Base-by-base conservation (phyloP, 35 echinoderm and acorn worm genomes). In the Hemicentrotus pulcherrimus region DNA sequence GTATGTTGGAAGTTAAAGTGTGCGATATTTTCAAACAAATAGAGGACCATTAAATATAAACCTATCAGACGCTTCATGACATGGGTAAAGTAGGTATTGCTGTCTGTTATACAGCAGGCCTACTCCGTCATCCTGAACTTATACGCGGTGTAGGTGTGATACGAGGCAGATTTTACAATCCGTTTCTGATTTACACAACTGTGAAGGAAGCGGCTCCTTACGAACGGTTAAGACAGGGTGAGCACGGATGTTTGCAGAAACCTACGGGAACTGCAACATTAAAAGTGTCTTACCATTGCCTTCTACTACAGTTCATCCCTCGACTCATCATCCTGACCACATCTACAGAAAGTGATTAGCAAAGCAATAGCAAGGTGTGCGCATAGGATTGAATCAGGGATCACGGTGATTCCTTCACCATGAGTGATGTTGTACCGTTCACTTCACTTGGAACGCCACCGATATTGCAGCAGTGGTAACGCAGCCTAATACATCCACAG, bases 161-260 rank as follows among this genome's bases (percentile, higher is more conserved):
- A 78, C 65, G 19, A n/a, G 22, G 65, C 19, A 78, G 65, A 78
- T 78, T 78, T 78, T 8, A 28, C 22, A 15, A 78, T 78, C 19
- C 1, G 19, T 78, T 78, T 78, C 24, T 78, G 19, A 78, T 78
- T 78, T 78, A 78, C 65, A n/a, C 65, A 18, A 78, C n/a, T 78
- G 65, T 78, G 19, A 78, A 78, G 65, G 65, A 78, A 78, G 28
- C 65, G 65, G 65, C 65, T 78, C 65, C 65, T 78, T 78, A 78
- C 65, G 28, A 78, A 78, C 65, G 19, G 65, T 78, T 78, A 78
- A 78, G 65, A n/a, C 65, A 28, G 65, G 19, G 65, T 78, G 65
- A 78, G 65, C 65, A 78, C 65, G 65, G 65, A 78, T 78, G 65
- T 78, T 78, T 78, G 65, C 65, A 78, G 65, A 78, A 78, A 78